These are phyloP conservation scores for Procambarus clarkii DNA, from an alignment of 1,140 invertebrate genomes.

Conservation along the genomic window DNA sequence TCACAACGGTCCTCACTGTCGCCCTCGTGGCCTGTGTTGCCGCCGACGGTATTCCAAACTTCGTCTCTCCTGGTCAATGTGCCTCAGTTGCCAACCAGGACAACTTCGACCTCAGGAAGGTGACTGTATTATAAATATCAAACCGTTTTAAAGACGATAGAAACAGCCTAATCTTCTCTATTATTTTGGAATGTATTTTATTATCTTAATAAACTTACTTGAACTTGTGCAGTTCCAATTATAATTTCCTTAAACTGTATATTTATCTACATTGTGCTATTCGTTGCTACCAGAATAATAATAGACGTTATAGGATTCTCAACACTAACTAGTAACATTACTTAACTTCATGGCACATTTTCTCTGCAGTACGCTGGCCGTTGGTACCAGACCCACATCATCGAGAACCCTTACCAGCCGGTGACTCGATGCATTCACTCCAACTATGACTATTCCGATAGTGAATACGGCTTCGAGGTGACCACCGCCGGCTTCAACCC, in stretches of 20 bases:
- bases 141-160: too few relatives aligned
- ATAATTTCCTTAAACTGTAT: too few relatives aligned
- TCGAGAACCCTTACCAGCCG: slow-evolving; percentile 4
- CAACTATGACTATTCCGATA: not conserved
- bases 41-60: not conserved
- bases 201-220: too few relatives aligned
- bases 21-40: slow-evolving; percentile 1
- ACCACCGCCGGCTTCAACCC: not conserved
- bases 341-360: too few relatives aligned
- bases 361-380: slow-evolving; percentile 16
- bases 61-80: slow-evolving; percentile 16
- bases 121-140: too few relatives aligned
- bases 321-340: too few relatives aligned
- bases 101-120: not conserved
- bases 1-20: not conserved
- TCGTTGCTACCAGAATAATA: too few relatives aligned
- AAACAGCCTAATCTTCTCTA: too few relatives aligned
- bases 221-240: too few relatives aligned
- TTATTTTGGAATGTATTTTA: too few relatives aligned
- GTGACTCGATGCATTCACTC: not conserved
- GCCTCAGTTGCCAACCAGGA: not conserved
- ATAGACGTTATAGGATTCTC: too few relatives aligned
- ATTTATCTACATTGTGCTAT: too few relatives aligned
- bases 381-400: not conserved
- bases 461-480: not conserved